Conservation (phyloP, 2,888 invertebrate species). For the Stenodema calcarata region DNA sequence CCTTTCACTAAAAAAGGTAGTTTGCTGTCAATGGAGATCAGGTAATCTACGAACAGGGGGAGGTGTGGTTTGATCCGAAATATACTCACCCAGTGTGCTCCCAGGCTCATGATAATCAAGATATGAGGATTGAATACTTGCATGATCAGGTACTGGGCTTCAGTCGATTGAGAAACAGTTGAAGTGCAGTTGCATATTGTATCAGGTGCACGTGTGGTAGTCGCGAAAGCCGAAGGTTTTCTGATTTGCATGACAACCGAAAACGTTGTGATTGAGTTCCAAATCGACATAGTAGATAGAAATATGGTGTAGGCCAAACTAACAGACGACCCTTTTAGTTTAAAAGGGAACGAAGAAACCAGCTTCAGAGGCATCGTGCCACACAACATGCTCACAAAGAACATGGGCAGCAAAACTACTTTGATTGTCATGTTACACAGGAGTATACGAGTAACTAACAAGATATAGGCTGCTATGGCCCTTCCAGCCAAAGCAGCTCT, state of each 20-base stretch:
- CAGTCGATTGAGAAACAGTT: background rate
- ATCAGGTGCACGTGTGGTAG: background rate
- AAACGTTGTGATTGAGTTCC: background rate
- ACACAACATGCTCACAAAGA: background rate
- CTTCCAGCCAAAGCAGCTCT: too few species aligned
- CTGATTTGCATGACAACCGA: background rate
- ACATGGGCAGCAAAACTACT: background rate
- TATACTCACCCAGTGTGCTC: constrained; percentile 19
- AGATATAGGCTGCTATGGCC: too few species aligned
- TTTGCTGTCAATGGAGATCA: constrained; percentile 15
- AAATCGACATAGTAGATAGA: background rate
- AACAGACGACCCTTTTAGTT: background rate
- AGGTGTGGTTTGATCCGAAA: background rate
- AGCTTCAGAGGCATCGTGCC: constrained; percentile 17
- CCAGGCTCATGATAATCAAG: constrained; percentile 40
- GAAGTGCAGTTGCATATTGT: background rate
- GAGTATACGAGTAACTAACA: too few species aligned
- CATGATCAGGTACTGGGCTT: background rate
- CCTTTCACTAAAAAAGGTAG: background rate
- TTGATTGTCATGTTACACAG: background rate
- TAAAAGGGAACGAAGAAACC: background rate
- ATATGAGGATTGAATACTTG: constrained; percentile 21
- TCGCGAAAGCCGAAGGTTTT: background rate
- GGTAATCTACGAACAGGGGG: background rate
- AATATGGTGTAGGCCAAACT: background rate